Percentiles rank a stretch among this genome's conserved stretches.
Evolutionary conservation across 2,113 vertebrate genomes (phyloP).

Genomic region (Pseudopipra pipra): DNA sequence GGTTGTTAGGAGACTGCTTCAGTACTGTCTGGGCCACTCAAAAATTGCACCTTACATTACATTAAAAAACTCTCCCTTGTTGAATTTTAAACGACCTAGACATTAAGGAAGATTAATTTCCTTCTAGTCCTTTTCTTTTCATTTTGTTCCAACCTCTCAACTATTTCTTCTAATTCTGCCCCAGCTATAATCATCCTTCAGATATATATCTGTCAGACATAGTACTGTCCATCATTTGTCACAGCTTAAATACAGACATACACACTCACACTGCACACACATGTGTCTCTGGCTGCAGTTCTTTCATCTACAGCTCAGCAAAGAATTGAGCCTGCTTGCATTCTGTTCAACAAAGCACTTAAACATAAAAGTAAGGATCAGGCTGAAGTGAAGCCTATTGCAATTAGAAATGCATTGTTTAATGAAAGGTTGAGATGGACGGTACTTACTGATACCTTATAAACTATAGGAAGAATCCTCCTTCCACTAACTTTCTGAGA

Average conservation of each 20-base stretch:
- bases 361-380: not conserved
- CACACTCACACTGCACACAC: not conserved
- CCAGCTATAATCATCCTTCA: not conserved
- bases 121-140: not conserved
- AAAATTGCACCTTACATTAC: not conserved
- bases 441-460: not conserved
- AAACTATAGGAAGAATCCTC: not conserved
- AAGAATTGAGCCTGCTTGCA: not conserved
- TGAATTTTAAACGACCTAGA: not conserved
- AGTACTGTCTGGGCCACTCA: not conserved
- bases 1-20: not conserved
- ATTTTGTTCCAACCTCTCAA: not conserved
- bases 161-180: not conserved
- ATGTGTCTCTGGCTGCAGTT: not conserved
- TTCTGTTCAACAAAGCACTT: slow-evolving; percentile 9
- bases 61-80: not conserved
- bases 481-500: not conserved
- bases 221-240: not conserved
- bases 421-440: not conserved
- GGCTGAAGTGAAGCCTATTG: not conserved
- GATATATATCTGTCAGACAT: not conserved
- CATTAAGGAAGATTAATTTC: slow-evolving; percentile 9
- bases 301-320: slow-evolving; percentile 6
- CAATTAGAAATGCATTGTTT: not conserved
- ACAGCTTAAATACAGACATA: not conserved